Evolutionary conservation across 1,140 invertebrate genomes (phyloP).

Genomic region (Meloidogyne hapla): DNA sequence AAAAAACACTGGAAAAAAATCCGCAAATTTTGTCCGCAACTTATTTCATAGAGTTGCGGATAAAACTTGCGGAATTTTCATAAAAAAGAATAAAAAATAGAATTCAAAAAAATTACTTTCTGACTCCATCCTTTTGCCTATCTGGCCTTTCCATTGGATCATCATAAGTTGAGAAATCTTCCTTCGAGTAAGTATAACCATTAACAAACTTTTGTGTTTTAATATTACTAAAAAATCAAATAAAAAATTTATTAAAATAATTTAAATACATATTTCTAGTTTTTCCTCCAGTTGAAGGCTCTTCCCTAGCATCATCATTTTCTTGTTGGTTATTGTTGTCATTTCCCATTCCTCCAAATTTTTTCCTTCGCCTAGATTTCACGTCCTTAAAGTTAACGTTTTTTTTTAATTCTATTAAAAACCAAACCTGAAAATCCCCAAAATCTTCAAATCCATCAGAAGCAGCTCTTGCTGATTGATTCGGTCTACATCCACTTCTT

Average conservation of each 20-base stretch:
- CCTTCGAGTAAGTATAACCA: conserved; percentile 29
- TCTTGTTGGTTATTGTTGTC: not conserved
- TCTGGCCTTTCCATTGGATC: conserved; percentile 26
- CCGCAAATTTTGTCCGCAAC: too few species aligned
- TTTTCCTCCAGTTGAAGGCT: not conserved
- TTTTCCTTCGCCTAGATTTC: conserved; percentile 7
- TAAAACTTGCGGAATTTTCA: not conserved
- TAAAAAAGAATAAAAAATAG: conserved; percentile 15
- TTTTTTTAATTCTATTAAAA: not conserved
- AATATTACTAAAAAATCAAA: not conserved
- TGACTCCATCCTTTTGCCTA: conserved; percentile 21
- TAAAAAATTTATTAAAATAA: not conserved
- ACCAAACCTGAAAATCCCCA: conserved; percentile 23
- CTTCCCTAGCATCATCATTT: conserved; percentile 12
- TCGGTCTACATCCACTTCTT: conserved; percentile 17
- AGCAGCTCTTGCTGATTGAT: not conserved
- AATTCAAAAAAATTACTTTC: conserved; percentile 25
- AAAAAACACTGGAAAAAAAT: too few species aligned
- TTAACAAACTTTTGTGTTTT: conserved; percentile 28
- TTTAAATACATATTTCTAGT: not conserved
- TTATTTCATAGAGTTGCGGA: not conserved
- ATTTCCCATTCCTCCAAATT: not conserved
- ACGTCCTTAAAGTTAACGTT: conserved; percentile 9
- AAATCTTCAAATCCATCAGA: conserved; percentile 35
- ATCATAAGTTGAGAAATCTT: conserved; percentile 35